Base-by-base conservation (phyloP, 92 coral and sea anemone species). In the Isaurus tuberculatus region DNA sequence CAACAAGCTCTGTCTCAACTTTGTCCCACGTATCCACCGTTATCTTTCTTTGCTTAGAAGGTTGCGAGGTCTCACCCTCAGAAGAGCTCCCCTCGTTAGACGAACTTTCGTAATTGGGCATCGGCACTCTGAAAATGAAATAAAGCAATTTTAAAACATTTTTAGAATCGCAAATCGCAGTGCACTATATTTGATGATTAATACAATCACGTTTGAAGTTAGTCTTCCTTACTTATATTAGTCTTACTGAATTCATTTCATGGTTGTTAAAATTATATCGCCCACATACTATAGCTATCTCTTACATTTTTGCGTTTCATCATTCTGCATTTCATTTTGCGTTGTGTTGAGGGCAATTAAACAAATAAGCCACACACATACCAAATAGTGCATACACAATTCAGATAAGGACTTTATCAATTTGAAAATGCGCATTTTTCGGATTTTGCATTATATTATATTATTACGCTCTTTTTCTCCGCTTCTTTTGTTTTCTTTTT, bases 21-120 rank as follows among this genome's bases (percentile, higher is more conserved):
- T 44, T 44, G 51, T 44, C 51, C 51, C 51, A 44, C 63, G 80
- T 42, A 40, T 73, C 80, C 80, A 73, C 80, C 80, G 80, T 42
- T 40, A 73, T 73, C 63, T 73, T 73, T 37, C 80, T 73, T 73
- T 73, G 80, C 58, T 73, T 73, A 44, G 80, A 27, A 73, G 80
- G 27, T 63, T 73, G 49, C 30, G 80, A 73, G 63, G 64, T 73
- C 80, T 73, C 80, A 73, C 80, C 49, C 80, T 73, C 80, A 73
- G 64, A 73, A 73, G 80, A 73, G 26, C 64, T 44, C 28, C 30
- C 80, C 80, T 25, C 80, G 25, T 73, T 63, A 63, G 80, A 73
- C 32, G 80, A 73, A 37, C 22, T 73, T 73, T 73, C 22, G 27
- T 23, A 73, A 73, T 37, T 42, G 42, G 49, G 49, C 80, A 72